Evolutionary conservation across 2,888 invertebrate genomes (phyloP), one percentile per base, ranked within the genome.

Genomic region (Seira sanloemensis): DNA sequence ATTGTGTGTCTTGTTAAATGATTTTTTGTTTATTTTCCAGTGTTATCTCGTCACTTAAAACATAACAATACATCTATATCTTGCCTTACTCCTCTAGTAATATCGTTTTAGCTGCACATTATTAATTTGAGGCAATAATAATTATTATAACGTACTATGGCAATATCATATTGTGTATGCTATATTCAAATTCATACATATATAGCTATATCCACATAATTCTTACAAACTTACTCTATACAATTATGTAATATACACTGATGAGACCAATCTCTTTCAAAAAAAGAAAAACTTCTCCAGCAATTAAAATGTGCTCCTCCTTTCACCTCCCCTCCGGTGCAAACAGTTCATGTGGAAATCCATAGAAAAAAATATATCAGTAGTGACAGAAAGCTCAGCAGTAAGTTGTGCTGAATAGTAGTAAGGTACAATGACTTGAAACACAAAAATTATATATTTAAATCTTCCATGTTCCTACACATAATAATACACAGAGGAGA

Each of bases 181-280:
- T n/a, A 18, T 50, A 50, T 7, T 4, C 12, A 37, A 37, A 4
- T 37, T 37, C 4, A 12, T 37, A 50, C 50, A 50, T 50, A 7
- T 37, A n/a, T 50, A 50, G 50, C 50, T 37, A 50, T n/a, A 50
- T 50, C 50, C 16, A 50, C 50, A 12, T 4, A 37, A 50, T 50
- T 50, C 12, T 4, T 67, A 25, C 2, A 58, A 67, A 25, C 9
- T 26, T 67, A 7, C 25, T 9, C 26, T 67, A 72, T 66, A 69
- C 2, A 37, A 50, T 50, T 1, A 37, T 50, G n/a, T 50, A 50
- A 50, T 50, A 50, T 50, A 50, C 50, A 50, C 50, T 50, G 74
- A 75, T 81, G 81, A 81, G 81, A 81, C 81, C 81, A 81, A 81
- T 81, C 81, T 81, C 81, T 81, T 75, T 69, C 67, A 50, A 74